A percentile compares a stretch with the other conserved stretches of the same genome.
These are phyloP conservation scores for Pogonocichla stellata DNA, from an alignment of 2,113 vertebrate genomes.

Conservation along the genomic window DNA sequence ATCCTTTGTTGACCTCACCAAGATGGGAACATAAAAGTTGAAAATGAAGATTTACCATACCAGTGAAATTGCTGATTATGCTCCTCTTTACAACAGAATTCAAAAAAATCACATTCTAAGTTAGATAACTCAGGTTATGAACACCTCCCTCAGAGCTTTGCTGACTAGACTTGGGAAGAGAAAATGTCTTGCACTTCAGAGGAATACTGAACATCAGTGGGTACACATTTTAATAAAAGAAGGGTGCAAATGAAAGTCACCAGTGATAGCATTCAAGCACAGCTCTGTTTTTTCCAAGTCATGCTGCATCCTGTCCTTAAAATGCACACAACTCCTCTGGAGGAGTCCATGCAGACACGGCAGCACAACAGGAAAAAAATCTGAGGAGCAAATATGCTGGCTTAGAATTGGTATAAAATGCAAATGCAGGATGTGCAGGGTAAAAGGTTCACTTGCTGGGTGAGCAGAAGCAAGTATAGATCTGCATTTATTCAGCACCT, in stretches of 20 bases:
- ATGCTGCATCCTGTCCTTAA: not conserved
- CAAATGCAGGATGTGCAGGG: not conserved
- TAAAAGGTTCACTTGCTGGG: not conserved
- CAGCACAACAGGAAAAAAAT: not conserved
- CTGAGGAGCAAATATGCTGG: accelerated
- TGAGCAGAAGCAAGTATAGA: not conserved
- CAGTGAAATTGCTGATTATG: not conserved
- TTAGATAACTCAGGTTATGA: not conserved
- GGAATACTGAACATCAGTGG: not conserved
- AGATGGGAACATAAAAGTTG: not conserved
- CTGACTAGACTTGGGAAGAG: not conserved
- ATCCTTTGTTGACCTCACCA: not conserved
- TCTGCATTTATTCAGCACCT: not conserved
- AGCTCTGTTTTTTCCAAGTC: not conserved
- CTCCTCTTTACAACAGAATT: not conserved
- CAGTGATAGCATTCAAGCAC: not conserved
- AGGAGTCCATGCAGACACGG: not conserved
- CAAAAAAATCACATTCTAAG: not conserved
- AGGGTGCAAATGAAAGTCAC: not conserved
- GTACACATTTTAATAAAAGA: not conserved
- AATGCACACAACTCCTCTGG: not conserved
- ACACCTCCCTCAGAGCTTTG: not conserved
- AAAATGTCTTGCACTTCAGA: not conserved
- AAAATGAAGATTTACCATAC: not conserved
- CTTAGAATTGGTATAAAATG: not conserved